Base-by-base conservation (phyloP, 2,888 invertebrate species). In the Drosophila melanosoma region DNA sequence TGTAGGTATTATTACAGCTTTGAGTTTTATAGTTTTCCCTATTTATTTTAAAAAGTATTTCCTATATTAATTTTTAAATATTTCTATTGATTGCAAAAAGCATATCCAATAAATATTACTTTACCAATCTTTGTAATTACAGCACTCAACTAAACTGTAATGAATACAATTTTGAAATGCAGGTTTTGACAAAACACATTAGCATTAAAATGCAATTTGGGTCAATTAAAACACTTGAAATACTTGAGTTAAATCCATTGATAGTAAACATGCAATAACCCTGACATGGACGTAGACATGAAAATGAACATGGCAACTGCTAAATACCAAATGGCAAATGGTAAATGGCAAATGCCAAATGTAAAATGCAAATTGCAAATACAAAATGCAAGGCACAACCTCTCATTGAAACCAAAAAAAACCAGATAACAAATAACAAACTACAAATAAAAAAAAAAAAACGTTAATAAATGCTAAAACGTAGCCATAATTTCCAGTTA, bases 401-500 rank as follows among this genome's bases (percentile, higher is more conserved):
- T 63, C 17, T 59, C 15, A 36, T 36, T 45, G 17, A 49, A 58
- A 32, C 35, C 17, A 29, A 54, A 36, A 26, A 26, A 23, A 45
- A n/a, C 23, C 51, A 42, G 66, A 62, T 51, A 60, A 35, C 52
- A 65, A 32, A 45, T 10, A 35, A 54, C 17, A 20, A 59, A 29
- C 29, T 6, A 29, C 29, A 36, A 32, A 23, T 1, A 23, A 42
- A 40, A 36, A 35, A 23, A 48, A 33, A 66, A 45, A 63, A 60
- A 64, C 49, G 52, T 66, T 79, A 64, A 79, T 67, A 71, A 72
- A 76, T 68, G 63, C 70, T 49, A 49, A 65, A 81, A 67, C 81
- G 62, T 60, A 66, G 81, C 66, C 79, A 78, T 83, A 78, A 83
- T 82, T 82, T 82, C 83, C 73, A 79, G 79, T 82, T 79, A 83